Conservation (phyloP, 2,888 invertebrate genomes). For the Brenthis daphne region DNA sequence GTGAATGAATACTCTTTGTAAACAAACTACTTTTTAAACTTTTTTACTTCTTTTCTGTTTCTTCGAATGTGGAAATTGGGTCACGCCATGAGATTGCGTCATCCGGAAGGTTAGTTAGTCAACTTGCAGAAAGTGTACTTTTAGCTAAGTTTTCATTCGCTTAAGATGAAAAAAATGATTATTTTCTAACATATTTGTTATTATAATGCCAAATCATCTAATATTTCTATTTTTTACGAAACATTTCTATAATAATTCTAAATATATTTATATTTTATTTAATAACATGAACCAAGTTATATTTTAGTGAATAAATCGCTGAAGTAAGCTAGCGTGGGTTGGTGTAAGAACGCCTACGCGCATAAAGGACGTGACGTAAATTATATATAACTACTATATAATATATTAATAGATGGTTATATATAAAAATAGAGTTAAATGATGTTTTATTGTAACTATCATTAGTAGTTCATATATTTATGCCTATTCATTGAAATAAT, state of each 20-base stretch:
- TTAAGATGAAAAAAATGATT: neutral
- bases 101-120: slow-evolving; percentile 25
- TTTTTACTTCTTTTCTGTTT: slow-evolving; percentile 25
- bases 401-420: neutral
- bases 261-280: slow-evolving; percentile 6
- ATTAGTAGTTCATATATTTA: neutral
- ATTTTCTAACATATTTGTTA: neutral
- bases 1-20: slow-evolving; percentile 3
- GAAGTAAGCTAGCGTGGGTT: slow-evolving; percentile 21
- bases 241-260: neutral
- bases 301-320: slow-evolving; percentile 1
- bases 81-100: slow-evolving; percentile 27
- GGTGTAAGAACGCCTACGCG: slow-evolving; percentile 24
- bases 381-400: neutral
- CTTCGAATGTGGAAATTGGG: slow-evolving; percentile 24
- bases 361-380: slow-evolving; percentile 17
- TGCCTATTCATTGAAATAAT: neutral
- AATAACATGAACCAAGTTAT: neutral
- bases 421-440: neutral
- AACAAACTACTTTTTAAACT: slow-evolving; percentile 8
- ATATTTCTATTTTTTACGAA: neutral
- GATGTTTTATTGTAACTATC: neutral
- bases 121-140: slow-evolving; percentile 23
- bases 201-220: neutral
- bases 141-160: slow-evolving; percentile 1